Percentiles rank a stretch among this genome's conserved stretches.
Conservation (phyloP, 2,888 invertebrate species). For the Myathropa florea region DNA sequence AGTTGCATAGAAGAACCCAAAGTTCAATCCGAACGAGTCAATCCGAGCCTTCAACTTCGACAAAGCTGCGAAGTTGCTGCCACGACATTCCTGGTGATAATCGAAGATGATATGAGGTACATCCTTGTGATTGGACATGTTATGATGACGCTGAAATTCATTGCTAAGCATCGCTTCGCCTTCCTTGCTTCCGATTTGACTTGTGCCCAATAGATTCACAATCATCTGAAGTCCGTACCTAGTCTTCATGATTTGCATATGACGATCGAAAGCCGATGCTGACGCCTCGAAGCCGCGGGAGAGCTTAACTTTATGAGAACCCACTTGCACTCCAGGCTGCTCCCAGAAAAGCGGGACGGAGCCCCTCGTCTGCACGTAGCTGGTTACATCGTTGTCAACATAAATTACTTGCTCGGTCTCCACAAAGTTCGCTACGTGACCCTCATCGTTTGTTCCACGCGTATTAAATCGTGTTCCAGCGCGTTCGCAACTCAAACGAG, state of each 20-base stretch:
- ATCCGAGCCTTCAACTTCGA: slow-evolving; percentile 91
- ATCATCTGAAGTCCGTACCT: slow-evolving; percentile 95
- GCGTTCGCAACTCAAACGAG: slow-evolving; percentile 97
- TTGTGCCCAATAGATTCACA: slow-evolving; percentile 95
- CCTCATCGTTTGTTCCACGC: slow-evolving; percentile 99
- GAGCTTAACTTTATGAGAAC: slow-evolving; percentile 98
- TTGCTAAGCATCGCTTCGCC: slow-evolving; percentile 97
- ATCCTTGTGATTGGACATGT: slow-evolving; percentile 89
- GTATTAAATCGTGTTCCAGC: slow-evolving; percentile 99
- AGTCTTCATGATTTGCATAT: slow-evolving; percentile 91
- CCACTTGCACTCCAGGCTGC: slow-evolving; percentile 98
- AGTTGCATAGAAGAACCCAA: slow-evolving; percentile 86
- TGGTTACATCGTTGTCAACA: slow-evolving; percentile 93
- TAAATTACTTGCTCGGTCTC: slow-evolving; percentile 99
- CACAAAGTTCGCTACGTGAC: slow-evolving; percentile 99
- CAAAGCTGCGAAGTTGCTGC: slow-evolving; percentile 90
- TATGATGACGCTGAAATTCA: slow-evolving; percentile 93
- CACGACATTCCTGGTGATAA: slow-evolving; percentile 96
- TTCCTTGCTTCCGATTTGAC: slow-evolving; percentile 96
- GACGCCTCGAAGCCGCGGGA: slow-evolving; percentile 97
- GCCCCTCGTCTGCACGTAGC: slow-evolving; percentile 95
- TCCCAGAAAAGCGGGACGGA: slow-evolving; percentile 99
- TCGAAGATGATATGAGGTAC: slow-evolving; percentile 96
- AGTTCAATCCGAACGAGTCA: slow-evolving; percentile 87
- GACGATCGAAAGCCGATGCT: slow-evolving; percentile 95